Conservation (phyloP, 2,797 vertebrate genomes). For the Eulemur rubriventer region DNA sequence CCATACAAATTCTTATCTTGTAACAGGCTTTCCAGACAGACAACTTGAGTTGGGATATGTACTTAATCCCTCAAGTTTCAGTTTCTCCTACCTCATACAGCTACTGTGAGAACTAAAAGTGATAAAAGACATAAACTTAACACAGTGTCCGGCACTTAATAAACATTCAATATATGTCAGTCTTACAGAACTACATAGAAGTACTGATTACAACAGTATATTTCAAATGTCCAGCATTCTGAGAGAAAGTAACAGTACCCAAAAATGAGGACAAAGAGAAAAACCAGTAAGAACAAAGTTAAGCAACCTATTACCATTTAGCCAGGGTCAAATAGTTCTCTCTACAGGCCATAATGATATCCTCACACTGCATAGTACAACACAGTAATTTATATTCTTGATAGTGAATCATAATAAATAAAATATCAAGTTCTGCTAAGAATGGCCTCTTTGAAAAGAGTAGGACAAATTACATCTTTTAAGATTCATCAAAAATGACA, state of each 20-base stretch:
- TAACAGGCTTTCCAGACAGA: constrained; percentile 29
- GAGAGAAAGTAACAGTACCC: constrained; percentile 24
- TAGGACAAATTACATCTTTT: not conserved
- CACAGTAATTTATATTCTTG: constrained; percentile 55
- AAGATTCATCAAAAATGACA: not conserved
- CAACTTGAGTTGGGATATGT: constrained; percentile 18
- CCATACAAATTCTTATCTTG: constrained; percentile 23
- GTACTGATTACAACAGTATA: constrained; percentile 23
- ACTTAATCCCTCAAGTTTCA: not conserved
- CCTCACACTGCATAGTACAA: not conserved
- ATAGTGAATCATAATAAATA: constrained; percentile 31
- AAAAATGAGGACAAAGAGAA: constrained; percentile 17
- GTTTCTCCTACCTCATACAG: not conserved
- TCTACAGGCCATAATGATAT: not conserved
- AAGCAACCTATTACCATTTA: constrained; percentile 22
- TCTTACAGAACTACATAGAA: constrained; percentile 42
- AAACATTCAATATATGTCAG: not conserved
- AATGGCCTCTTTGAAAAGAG: constrained; percentile 10
- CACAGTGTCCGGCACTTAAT: constrained; percentile 11
- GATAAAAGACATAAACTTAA: not conserved
- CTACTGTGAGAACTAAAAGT: constrained; percentile 10
- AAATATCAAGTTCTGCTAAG: constrained; percentile 24
- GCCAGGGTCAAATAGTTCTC: not conserved
- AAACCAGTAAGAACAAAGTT: constrained; percentile 23
- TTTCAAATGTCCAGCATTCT: constrained; percentile 20